Base-by-base conservation (phyloP, 1,140 invertebrate species). In the Chymomyza costata region DNA sequence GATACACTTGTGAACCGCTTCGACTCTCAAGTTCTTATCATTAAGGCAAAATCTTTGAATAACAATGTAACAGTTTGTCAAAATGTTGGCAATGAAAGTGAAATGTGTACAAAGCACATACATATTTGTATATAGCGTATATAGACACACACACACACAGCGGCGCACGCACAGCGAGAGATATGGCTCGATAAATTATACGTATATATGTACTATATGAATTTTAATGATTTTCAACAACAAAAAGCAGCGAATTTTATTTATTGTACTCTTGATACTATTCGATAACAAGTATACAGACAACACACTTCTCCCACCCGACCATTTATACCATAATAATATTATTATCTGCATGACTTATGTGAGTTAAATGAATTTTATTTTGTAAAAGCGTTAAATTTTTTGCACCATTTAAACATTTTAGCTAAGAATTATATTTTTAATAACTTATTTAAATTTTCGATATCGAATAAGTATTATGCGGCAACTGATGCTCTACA, bases 1-100 rank as follows among this genome's bases (percentile, higher is more conserved):
- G 53, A 50, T 66, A 59, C 58, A 51, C 51, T 61, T 59, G 64
- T 58, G 59, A 45, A 31, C 37, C 28, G 43, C 13, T 41, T 15
- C 2, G 34, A 1, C 19, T 17, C 28, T 28, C 47, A 30, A 35
- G 34, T 52, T 56, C 46, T 60, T 46, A 57, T 54, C 38, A 38
- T 39, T 14, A 13, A 37, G 8, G 28, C 50, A 62, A 63, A 63
- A 63, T 63, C 63, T 51, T 53, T 44, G 48, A 53, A 57, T 50
- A 51, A 63, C 63, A 69, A 62, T 69, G 59, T 48, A 66, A 66
- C 54, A 54, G 53, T 66, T 69, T 66, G 63, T 64, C 51, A 69
- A 49, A 59, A 66, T 41, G 53, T 63, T 63, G 63, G 25, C 61
- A 64, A 30, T 30, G 46, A 17, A 37, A 16, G 21, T 17, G 31